These are phyloP conservation scores for Cariama cristata DNA, from an alignment of 2,113 vertebrate species.

Conservation along the genomic window DNA sequence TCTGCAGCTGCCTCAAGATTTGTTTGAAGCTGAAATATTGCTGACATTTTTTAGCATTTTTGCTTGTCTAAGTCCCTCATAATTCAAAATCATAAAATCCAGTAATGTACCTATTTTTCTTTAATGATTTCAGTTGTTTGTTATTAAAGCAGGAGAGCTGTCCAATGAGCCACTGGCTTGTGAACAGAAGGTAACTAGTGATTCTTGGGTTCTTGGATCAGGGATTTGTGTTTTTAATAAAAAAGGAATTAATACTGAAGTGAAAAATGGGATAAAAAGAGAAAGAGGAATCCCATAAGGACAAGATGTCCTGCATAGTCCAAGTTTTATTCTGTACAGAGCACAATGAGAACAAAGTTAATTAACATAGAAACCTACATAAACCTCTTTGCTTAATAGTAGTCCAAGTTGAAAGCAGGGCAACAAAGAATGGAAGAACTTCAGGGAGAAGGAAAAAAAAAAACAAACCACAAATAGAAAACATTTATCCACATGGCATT, in stretches of 20 bases:
- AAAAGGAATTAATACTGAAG: slow-evolving; percentile 7
- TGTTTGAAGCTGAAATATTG: not conserved
- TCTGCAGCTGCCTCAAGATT: not conserved
- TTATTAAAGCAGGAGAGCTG: not conserved
- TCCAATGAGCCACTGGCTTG: not conserved
- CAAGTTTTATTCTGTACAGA: not conserved
- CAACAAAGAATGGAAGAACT: not conserved
- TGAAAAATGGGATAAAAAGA: not conserved
- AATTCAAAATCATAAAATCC: not conserved
- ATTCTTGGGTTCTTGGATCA: not conserved
- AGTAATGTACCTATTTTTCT: not conserved
- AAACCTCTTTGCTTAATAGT: not conserved
- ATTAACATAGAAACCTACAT: not conserved
- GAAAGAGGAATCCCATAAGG: not conserved
- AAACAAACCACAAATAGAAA: not conserved
- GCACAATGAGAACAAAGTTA: not conserved
- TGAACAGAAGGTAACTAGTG: not conserved
- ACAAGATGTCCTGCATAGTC: not conserved
- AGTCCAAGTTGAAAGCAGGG: not conserved
- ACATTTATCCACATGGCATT: not conserved
- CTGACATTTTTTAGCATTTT: not conserved
- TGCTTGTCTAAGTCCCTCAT: not conserved
- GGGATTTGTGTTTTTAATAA: not conserved
- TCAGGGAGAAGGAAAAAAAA: not conserved
- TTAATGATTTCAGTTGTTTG: not conserved